Percentiles rank a stretch among this genome's conserved stretches.
These are phyloP conservation scores for Poliocrania exsul DNA, from an alignment of 2,797 vertebrate species.

Conservation along the genomic window DNA sequence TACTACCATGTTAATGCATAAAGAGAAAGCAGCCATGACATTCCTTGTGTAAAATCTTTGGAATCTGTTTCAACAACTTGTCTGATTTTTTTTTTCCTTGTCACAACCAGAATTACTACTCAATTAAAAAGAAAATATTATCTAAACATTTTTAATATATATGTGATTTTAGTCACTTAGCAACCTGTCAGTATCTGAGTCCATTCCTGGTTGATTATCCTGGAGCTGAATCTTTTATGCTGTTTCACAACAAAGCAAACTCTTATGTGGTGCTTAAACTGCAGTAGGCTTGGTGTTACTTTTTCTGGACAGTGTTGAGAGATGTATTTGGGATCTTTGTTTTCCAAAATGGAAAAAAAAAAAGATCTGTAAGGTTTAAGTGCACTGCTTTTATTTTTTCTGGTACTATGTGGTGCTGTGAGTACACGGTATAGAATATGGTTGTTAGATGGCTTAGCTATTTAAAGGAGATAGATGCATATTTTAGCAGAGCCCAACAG, in stretches of 20 bases:
- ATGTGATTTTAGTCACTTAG: background rate
- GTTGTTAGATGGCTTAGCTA: background rate
- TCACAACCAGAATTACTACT: background rate
- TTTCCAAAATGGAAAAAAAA: background rate
- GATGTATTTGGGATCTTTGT: background rate
- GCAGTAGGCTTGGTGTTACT: background rate
- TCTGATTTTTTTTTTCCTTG: background rate
- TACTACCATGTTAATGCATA: constrained; percentile 66
- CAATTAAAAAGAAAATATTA: background rate
- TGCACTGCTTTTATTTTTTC: background rate
- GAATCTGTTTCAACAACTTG: constrained; percentile 49
- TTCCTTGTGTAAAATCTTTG: constrained; percentile 70
- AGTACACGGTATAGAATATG: background rate
- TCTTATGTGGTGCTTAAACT: background rate
- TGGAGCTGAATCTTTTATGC: background rate
- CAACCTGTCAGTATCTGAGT: background rate
- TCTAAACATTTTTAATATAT: background rate
- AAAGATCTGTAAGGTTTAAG: background rate
- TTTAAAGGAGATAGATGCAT: background rate
- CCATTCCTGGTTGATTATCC: background rate
- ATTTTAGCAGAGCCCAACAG: background rate
- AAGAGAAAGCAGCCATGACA: constrained; percentile 62
- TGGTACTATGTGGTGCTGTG: background rate
- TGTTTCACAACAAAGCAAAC: background rate
- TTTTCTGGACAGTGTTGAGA: background rate